A percentile compares a stretch with the other conserved stretches of the same genome.
Evolutionary conservation across 1,140 invertebrate species (phyloP).

Genomic region (Caenorhabditis latens): DNA sequence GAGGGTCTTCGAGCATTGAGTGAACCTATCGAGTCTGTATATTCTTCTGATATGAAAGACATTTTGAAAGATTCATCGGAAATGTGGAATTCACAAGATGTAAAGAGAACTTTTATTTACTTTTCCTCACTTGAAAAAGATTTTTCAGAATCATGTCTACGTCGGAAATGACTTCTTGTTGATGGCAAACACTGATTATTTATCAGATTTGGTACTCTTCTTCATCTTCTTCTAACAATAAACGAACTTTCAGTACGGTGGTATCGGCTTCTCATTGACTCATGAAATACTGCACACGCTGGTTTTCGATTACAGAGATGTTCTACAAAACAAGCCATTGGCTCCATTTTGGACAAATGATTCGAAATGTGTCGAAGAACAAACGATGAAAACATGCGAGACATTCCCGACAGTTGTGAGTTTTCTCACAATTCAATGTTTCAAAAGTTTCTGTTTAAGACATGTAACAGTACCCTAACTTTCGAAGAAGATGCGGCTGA

Average conservation of each 20-base stretch:
- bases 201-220: background rate
- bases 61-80: background rate
- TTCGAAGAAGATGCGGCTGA: constrained; percentile 50
- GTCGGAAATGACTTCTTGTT: constrained; percentile 29
- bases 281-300: constrained; percentile 31
- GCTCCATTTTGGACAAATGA: constrained; percentile 5
- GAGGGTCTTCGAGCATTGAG: background rate
- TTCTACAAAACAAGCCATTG: background rate
- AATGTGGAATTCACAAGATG: background rate
- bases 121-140: background rate
- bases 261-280: constrained; percentile 1
- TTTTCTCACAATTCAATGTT: background rate
- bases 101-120: background rate
- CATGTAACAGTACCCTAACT: background rate
- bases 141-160: background rate
- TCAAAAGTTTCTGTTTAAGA: background rate
- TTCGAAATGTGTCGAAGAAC: background rate
- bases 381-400: constrained; percentile 8
- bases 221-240: background rate
- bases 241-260: constrained; percentile 18
- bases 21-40: background rate
- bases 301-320: background rate
- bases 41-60: background rate
- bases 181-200: constrained; percentile 7
- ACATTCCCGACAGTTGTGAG: constrained; percentile 1